These are phyloP conservation scores for Autographa pulchrina DNA, from an alignment of 2,888 invertebrate genomes.

Conservation along the genomic window DNA sequence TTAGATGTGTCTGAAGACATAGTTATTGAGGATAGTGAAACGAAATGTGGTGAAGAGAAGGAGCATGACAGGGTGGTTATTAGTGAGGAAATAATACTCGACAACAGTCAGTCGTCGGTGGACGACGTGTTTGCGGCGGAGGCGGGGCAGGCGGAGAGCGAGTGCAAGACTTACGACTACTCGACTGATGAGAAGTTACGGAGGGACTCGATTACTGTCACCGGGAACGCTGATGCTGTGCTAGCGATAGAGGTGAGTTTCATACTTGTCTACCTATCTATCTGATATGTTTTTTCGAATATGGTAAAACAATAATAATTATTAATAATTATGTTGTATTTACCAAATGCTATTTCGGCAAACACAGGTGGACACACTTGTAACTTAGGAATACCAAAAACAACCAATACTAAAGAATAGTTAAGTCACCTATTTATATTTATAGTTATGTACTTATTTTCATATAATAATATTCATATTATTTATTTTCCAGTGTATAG, in stretches of 20 bases:
- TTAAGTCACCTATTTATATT: too few relatives aligned
- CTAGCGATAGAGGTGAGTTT: constrained; percentile 84
- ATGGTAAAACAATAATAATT: too few relatives aligned
- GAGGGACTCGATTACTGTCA: constrained; percentile 76
- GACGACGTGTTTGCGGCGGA: constrained; percentile 64
- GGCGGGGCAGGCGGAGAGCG: constrained; percentile 60
- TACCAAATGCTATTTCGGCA: too few relatives aligned
- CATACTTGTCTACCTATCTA: too few relatives aligned
- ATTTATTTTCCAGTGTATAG: constrained; percentile 86
- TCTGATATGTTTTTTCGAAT: too few relatives aligned
- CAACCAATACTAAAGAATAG: too few relatives aligned
- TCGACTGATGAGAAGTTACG: constrained; percentile 80
- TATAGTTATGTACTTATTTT: too few relatives aligned
- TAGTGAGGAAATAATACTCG: constrained; percentile 80
- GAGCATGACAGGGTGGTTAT: constrained; percentile 65
- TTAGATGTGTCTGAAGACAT: constrained; percentile 86
- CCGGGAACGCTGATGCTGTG: constrained; percentile 83
- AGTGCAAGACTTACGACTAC: constrained; percentile 82
- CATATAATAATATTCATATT: neutral
- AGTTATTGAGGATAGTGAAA: constrained; percentile 80
- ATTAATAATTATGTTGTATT: too few relatives aligned
- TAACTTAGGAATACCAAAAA: too few relatives aligned
- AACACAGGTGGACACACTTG: too few relatives aligned
- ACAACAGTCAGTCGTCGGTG: constrained; percentile 79
- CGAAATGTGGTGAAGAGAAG: constrained; percentile 72